phyloP scores from a whole-genome alignment of 2,888 invertebrate genomes.

The Helobdella robusta region DNA sequence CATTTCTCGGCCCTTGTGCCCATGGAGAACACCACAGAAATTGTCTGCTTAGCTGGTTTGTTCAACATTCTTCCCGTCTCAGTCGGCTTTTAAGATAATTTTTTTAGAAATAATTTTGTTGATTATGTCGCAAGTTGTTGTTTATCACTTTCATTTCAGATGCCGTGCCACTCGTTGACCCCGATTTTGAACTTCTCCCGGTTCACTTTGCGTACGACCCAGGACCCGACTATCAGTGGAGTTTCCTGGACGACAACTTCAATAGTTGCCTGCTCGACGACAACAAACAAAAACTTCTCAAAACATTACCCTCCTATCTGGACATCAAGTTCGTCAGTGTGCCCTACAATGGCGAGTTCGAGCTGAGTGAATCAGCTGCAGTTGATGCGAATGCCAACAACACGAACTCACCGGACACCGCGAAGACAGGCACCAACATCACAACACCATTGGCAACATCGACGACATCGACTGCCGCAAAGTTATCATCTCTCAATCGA shows the following conservation, averaged over 20 bases:
- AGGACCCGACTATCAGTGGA: constrained; percentile 54
- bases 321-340: constrained; percentile 18
- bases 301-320: constrained; percentile 12
- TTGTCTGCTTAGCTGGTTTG: constrained; percentile 17
- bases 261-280: background rate
- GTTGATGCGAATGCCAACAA: too few species aligned
- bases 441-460: background rate
- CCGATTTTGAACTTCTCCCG: constrained; percentile 60
- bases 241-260: constrained; percentile 3
- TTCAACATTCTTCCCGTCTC: too few species aligned
- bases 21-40: constrained; percentile 37
- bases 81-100: background rate
- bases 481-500: background rate
- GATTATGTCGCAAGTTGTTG: background rate
- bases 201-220: constrained; percentile 76
- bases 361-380: too few species aligned
- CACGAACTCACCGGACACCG: background rate
- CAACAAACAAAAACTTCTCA: constrained; percentile 1
- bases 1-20: constrained; percentile 74
- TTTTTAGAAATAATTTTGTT: background rate
- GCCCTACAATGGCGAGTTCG: constrained; percentile 8
- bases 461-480: background rate
- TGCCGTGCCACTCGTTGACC: constrained; percentile 67
- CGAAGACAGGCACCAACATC: background rate
- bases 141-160: constrained; percentile 43